A percentile compares a stretch with the other conserved stretches of the same genome.
Conservation (phyloP, 2,888 invertebrate species). For the Lasius fuliginosus region DNA sequence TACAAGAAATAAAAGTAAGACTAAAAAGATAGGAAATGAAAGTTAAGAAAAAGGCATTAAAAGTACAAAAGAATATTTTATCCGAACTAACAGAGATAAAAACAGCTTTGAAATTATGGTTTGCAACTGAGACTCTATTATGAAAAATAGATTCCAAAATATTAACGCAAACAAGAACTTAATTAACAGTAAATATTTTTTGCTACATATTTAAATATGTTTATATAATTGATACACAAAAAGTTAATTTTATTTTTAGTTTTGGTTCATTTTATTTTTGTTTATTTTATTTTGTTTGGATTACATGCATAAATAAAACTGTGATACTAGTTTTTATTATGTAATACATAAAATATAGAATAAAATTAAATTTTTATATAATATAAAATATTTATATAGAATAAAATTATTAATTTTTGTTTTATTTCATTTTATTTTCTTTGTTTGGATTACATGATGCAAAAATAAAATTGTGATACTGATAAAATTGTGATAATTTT, state of each 20-base stretch:
- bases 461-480: neutral
- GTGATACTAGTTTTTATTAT: neutral
- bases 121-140: neutral
- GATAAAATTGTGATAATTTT: neutral
- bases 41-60: neutral
- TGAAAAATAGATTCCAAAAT: neutral
- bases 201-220: neutral
- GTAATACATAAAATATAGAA: no score
- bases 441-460: no score
- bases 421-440: no score
- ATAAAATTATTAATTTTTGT: no score
- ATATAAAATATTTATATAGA: no score
- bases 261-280: neutral
- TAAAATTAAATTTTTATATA: no score
- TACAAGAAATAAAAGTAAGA: neutral
- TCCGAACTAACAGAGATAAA: neutral
- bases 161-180: no score
- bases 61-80: neutral
- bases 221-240: neutral
- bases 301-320: neutral
- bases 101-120: neutral
- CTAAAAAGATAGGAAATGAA: no score
- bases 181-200: neutral
- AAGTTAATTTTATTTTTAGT: neutral
- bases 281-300: neutral